Evolutionary conservation across 2,797 vertebrate species (phyloP), one percentile per base, ranked within the genome.

Genomic region (Sebastes minor): DNA sequence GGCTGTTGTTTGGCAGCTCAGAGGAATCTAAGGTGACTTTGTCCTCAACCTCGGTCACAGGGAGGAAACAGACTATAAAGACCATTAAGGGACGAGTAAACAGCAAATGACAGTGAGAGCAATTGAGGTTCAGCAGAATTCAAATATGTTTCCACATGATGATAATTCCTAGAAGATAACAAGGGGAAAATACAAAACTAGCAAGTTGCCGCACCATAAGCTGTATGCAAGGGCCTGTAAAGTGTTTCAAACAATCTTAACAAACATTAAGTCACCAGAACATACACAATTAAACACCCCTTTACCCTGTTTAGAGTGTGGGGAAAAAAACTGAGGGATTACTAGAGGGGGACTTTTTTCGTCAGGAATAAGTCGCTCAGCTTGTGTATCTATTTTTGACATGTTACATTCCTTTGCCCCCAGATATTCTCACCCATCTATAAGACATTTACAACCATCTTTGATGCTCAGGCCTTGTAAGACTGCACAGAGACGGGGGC

Each of bases 361-460:
- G 87, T 92, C 81, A 90, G 89, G 85, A 93, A 94, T 91, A 93
- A 88, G 91, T 91, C 14, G 23, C 84, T 85, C 76, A 42, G 86
- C 70, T 84, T 84, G 87, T 86, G 88, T 79, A 91, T 95, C 95
- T 96, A 96, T 96, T 96, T 95, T 94, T 95, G 95, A 96, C 95
- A 93, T 95, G 95, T 88, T 90, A 96, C 94, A 96, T 96, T 96
- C 95, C 95, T 94, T 94, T 90, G 63, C 91, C 78, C 81, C 86
- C 78, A 96, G 92, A 95, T 95, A 94, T 96, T 96, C 95, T 96
- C 94, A 92, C 95, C 94, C 94, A 95, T 95, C 94, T 95, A 95
- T 96, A 96, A 96, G 94, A 96, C 94, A 95, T 96, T 95, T 96
- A 95, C 94, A 92, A 88, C 87, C 90, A 95, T 95, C 95, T 96